Conservation (phyloP, 2,797 vertebrate species). For the Sebastes hopkinsi region DNA sequence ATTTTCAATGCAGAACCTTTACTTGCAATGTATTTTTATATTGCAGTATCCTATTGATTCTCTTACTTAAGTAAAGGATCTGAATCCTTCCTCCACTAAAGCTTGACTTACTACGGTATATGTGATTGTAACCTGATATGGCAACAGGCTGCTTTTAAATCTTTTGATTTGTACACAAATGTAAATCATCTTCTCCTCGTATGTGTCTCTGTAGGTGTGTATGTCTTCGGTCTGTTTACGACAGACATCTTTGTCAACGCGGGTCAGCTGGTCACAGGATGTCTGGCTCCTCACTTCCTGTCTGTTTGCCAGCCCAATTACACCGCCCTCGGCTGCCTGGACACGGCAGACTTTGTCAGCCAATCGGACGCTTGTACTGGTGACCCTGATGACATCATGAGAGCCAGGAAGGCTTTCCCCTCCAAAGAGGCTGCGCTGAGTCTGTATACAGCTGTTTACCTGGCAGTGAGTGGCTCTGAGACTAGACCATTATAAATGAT, state of each 20-base stretch:
- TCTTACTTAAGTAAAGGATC: background rate
- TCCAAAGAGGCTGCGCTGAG: slow-evolving; percentile 96
- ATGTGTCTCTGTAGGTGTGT: slow-evolving; percentile 85
- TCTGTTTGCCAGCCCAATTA: slow-evolving; percentile 91
- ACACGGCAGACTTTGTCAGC: slow-evolving; percentile 86
- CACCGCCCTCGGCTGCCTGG: slow-evolving; percentile 90
- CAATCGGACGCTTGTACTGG: slow-evolving; percentile 90
- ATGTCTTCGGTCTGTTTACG: slow-evolving; percentile 91
- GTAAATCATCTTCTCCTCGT: slow-evolving; percentile 62
- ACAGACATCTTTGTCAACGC: slow-evolving; percentile 95
- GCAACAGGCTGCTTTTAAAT: too few species aligned
- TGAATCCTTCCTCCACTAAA: background rate
- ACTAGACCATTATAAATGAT: background rate
- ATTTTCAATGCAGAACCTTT: background rate
- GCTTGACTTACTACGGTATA: background rate
- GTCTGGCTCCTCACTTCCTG: slow-evolving; percentile 69
- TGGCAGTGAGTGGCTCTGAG: slow-evolving; percentile 86
- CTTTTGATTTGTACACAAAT: background rate
- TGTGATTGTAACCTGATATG: background rate
- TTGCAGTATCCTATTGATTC: too few species aligned
- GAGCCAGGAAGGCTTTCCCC: slow-evolving; percentile 93
- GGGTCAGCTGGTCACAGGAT: slow-evolving; percentile 86
- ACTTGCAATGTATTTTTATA: background rate
- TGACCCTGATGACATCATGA: slow-evolving; percentile 87
- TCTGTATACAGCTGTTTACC: slow-evolving; percentile 90